Evolutionary conservation across 2,113 vertebrate species (phyloP), one percentile per base, ranked within the genome.

Genomic region (Verasper variegatus): DNA sequence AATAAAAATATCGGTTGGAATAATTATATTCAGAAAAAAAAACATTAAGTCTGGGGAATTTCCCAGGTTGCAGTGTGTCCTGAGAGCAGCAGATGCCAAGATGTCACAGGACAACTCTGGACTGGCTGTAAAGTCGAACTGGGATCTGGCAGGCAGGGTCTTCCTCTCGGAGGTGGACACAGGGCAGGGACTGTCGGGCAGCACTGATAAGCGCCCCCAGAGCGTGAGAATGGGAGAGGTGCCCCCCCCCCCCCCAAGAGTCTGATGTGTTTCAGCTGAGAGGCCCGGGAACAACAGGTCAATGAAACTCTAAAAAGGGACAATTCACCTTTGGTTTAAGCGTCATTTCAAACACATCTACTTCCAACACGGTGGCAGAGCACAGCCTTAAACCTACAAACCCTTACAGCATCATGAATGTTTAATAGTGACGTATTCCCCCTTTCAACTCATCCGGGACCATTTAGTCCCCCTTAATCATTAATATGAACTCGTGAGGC

Each of bases 191-290:
- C 71, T 18, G 59, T 60, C 80, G 70, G 61, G 75, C 51, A 65
- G 23, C 11, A 13, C 60, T 37, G 82, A 86, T 89, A 81, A 82
- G 66, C 65, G 54, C 75, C 12, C 37, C 40, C 40, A 13, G 40
- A 12, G 40, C 40, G 2, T 42, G 40, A 42, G 40, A 13, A 42
- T 3, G 40, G 57, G 62, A 88, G 80, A 68, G 51, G 59, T 71
- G 80, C 56, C 76, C 74, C 68, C 52, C 27, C 69, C 78, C 56
- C 76, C 74, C 68, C 52, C 27, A 71, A 52, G 58, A 75, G 58
- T 74, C 76, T 83, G 74, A 84, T 82, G 67, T 80, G 64, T 88
- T 80, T 80, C 83, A 90, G 75, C 58, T 31, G 52, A 85, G 73
- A 84, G 23, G 63, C 57, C 47, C 15, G 1, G 31, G 73, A 82